Base-by-base conservation (phyloP, 2,888 invertebrate genomes). In the Melieria picta region DNA sequence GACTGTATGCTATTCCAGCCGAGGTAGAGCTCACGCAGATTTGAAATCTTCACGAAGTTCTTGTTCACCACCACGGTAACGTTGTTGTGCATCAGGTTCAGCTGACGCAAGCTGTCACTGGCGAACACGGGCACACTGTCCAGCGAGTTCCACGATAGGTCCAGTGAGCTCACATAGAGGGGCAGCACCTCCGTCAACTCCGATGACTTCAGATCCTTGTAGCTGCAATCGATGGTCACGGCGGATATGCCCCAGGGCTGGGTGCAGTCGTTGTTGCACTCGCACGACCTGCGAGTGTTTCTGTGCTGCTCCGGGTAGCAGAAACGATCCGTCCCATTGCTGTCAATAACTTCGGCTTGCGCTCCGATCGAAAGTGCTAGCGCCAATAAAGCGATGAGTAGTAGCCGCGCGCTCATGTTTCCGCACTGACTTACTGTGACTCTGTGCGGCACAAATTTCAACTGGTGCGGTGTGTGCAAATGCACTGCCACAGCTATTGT, bases 1-100 rank as follows among this genome's bases (percentile, higher is more conserved):
- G 77, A 75, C 68, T 85, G 85, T 60, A 91, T 84, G 66, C 88
- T 85, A 79, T 91, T 91, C 81, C 90, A 88, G 76, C 89, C 89
- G 60, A 91, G 80, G 77, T 89, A 89, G 1, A 91, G 82, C 60
- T 89, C 87, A 46, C 80, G 81, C 61, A 91, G 80, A 65, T 87
- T 83, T 4, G 81, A 77, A 47, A 89, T 75, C 16, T 80, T 75
- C 2, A 64, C 75, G 68, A 87, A 87, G 65, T 84, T 86, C 6
- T 78, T 79, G 11, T 81, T 74, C 52, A 81, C 76, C 48, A 89
- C 73, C n/a, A 74, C 76, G 58, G 81, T 80, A 10, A 90, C 86
- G 56, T 84, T 83, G 75, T 89, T 90, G 76, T 88, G 85, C 75
- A 88, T 87, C 52, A 89, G 76, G 75, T 88, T 88, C 52, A 89